Evolutionary conservation across 2,113 vertebrate species (phyloP), one percentile per base, ranked within the genome.

Genomic region (Peromyscus californicus): DNA sequence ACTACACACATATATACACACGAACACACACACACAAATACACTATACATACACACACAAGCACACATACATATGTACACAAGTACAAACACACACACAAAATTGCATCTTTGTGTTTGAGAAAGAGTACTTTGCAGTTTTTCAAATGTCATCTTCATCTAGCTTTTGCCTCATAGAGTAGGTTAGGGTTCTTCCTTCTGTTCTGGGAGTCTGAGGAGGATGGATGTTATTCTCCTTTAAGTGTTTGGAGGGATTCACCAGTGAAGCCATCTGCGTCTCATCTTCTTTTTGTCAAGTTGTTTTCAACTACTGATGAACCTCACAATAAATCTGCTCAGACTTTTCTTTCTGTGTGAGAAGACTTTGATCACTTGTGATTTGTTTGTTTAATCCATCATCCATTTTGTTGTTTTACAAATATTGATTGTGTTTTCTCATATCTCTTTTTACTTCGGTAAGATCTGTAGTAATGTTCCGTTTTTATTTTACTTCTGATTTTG

Each of bases 191-290:
- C 15, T 59, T 94, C 3, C 4, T 3, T 92, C 9, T 57, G 29
- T 15, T 82, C 51, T 15, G 36, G 22, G 54, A 72, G 31, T 90
- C 74, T 79, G 24, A 92, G 65, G n/a, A 51, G 48, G 76, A 67
- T 57, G 82, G 33, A 45, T 74, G 4, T 67, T 92, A 87, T 57
- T 85, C 39, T 76, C 67, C 39, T 82, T 95, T 29, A 63, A 93
- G 39, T 92, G 17, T 92, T 93, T 91, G 63, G 57, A 86, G 72
- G n/a, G 93, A 78, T 69, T 98, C 61, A 87, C 51, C 29, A 95
- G 6, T 31, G 33, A 92, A 79, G 36, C n/a, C 21, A 70, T 48
- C 29, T 93, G 29, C 9, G 22, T 84, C 29, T 69, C 21, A 22
- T 59, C 21, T 61, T 31, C 26, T 86, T 54, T 89, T 83, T 69